A percentile compares a stretch with the other conserved stretches of the same genome.
Evolutionary conservation across 2,113 vertebrate species (phyloP).

Genomic region (Grammomys dolichurus): DNA sequence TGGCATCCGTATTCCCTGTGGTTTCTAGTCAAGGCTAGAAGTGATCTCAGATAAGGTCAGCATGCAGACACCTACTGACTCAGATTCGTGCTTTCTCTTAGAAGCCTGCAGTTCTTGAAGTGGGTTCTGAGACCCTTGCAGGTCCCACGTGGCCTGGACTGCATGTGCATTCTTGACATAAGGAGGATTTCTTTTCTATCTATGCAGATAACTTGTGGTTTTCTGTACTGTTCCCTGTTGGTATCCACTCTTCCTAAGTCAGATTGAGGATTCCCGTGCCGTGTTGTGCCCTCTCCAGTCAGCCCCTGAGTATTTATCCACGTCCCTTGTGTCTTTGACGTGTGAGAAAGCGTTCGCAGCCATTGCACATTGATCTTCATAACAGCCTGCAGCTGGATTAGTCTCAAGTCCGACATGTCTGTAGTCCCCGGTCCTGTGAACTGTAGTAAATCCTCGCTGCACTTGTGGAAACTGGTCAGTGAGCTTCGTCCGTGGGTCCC

Average conservation of each 20-base stretch:
- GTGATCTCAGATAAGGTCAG: not conserved
- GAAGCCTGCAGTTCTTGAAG: not conserved
- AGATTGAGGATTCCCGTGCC: rapidly evolving
- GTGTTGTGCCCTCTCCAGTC: not conserved
- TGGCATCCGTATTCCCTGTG: not conserved
- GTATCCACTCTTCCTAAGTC: not conserved
- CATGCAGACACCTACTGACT: not conserved
- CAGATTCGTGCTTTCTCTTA: not conserved
- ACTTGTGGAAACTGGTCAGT: not conserved
- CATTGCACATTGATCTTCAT: not conserved
- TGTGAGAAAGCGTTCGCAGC: not conserved
- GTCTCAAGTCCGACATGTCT: not conserved
- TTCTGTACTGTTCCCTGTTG: not conserved
- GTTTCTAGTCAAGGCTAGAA: not conserved
- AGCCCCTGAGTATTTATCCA: not conserved
- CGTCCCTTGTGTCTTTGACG: not conserved
- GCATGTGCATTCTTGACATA: not conserved
- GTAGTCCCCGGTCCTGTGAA: not conserved
- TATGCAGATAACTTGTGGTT: not conserved
- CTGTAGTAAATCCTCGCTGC: not conserved
- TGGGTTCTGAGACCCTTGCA: not conserved
- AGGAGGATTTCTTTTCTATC: not conserved
- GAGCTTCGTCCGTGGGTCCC: not conserved
- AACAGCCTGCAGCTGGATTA: not conserved
- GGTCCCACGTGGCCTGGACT: not conserved